Evolutionary conservation across 2,797 vertebrate genomes (phyloP).

Genomic region (Xiphophorus birchmanni): DNA sequence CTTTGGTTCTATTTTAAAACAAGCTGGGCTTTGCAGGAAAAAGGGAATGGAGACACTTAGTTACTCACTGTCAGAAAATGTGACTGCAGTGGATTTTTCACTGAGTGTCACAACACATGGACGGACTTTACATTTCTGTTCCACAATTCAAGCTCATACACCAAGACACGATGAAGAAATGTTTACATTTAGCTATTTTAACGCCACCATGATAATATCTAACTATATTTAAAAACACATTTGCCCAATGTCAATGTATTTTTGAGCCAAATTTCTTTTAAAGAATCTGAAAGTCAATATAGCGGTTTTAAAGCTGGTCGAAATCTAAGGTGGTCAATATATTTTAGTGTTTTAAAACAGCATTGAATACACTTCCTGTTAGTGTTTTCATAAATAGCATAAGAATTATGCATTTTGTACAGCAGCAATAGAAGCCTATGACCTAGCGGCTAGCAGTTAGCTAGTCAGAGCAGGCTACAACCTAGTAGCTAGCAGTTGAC

Average conservation of each 20-base stretch:
- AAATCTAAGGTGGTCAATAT: background rate
- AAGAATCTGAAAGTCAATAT: background rate
- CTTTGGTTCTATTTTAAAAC: constrained; percentile 45
- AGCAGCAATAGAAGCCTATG: background rate
- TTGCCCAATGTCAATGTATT: background rate
- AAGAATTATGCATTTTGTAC: background rate
- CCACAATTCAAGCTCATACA: background rate
- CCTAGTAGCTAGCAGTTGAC: background rate
- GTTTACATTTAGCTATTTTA: background rate
- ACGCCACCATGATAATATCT: background rate
- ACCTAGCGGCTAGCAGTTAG: background rate
- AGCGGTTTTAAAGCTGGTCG: background rate
- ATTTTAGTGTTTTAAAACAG: too few relatives aligned
- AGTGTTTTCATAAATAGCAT: background rate
- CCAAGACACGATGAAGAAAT: background rate
- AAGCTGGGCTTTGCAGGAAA: constrained; percentile 35
- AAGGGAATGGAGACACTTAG: constrained; percentile 51
- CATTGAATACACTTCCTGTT: background rate
- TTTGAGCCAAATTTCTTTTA: background rate
- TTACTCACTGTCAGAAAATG: constrained; percentile 33
- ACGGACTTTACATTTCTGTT: background rate
- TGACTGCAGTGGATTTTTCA: constrained; percentile 16
- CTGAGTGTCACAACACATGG: constrained; percentile 8
- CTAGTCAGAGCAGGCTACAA: background rate
- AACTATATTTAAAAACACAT: background rate